Base-by-base conservation (phyloP, 2,888 invertebrate genomes). In the Nymphalis c-album region DNA sequence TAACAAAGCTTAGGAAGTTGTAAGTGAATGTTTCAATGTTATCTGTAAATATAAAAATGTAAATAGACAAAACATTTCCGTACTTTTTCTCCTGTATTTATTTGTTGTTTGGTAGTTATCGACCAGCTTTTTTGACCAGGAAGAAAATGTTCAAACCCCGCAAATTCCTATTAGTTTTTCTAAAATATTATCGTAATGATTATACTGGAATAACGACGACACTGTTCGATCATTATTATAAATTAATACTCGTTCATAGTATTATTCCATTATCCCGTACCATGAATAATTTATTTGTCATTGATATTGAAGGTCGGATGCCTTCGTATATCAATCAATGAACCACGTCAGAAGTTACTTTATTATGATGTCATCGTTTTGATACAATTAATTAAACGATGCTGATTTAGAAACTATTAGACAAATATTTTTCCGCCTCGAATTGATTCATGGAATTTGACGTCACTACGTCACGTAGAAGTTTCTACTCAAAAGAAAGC, bases 311-410 rank as follows among this genome's bases (percentile, higher is more conserved):
- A 31, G 26, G 68, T 64, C 63, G 45, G 67, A 69, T 22, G 22
- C 72, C 67, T 74, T 70, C 65, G 53, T 8, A 46, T 50, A 51
- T 57, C 64, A 67, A 68, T 71, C 67, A 63, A 65, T 70, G 60
- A 65, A 69, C 47, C 53, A 63, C 57, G 57, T 62, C 57, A 55
- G 40, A 40, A 13, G 40, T n/a, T 26, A 47, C n/a, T 55, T 40
- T 22, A 22, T 22, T 55, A 46, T 72, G 63, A 67, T 63, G 62
- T 69, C 62, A 60, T 66, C 47, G 64, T 60, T 60, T 64, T 17
- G 51, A 64, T 20, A 53, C 35, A 59, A 64, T 64, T 68, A 40
- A 69, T 57, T 64, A 35, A 46, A 26, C 57, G 51, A 7, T 48
- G 20, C 18, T 62, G 20, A 57, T 60, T 68, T 60, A 51, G 6